Evolutionary conservation across 2,113 vertebrate species (phyloP).

Genomic region (Urocolius indicus): DNA sequence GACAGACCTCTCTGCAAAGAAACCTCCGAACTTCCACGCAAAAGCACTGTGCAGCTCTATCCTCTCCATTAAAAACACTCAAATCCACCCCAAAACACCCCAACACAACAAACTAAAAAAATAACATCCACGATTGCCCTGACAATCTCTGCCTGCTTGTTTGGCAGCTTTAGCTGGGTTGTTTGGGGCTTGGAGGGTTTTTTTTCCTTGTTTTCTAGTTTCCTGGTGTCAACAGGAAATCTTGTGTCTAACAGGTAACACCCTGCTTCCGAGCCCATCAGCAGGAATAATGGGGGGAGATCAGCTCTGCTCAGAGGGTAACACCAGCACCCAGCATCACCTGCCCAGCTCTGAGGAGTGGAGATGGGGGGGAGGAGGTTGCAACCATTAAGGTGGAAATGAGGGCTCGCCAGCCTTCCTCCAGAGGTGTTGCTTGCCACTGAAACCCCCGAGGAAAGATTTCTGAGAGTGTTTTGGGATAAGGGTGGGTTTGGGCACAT

Average conservation of each 20-base stretch:
- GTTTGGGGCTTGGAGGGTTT: not conserved
- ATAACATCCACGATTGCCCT: not conserved
- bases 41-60: slow-evolving; percentile 41
- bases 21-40: slow-evolving; percentile 49
- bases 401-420: slow-evolving; percentile 75
- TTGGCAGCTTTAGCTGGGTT: slow-evolving; percentile 35
- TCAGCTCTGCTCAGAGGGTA: slow-evolving; percentile 77
- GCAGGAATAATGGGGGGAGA: slow-evolving; percentile 79
- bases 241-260: slow-evolving; percentile 79
- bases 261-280: slow-evolving; percentile 74
- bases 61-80: slow-evolving; percentile 39
- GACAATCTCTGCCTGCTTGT: slow-evolving; percentile 39
- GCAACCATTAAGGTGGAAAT: slow-evolving; percentile 84
- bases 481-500: not conserved
- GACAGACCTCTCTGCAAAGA: slow-evolving; percentile 56
- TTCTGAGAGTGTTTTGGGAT: not conserved
- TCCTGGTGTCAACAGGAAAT: slow-evolving; percentile 66
- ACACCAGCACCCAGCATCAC: slow-evolving; percentile 77
- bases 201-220: not conserved
- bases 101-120: not conserved
- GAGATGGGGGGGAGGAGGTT: slow-evolving; percentile 24
- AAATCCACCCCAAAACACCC: not conserved
- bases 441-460: not conserved
- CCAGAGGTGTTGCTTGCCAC: slow-evolving; percentile 38
- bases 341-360: slow-evolving; percentile 79